Evolutionary conservation across 2,113 vertebrate genomes (phyloP).

Genomic region (Ailuropoda melanoleuca): DNA sequence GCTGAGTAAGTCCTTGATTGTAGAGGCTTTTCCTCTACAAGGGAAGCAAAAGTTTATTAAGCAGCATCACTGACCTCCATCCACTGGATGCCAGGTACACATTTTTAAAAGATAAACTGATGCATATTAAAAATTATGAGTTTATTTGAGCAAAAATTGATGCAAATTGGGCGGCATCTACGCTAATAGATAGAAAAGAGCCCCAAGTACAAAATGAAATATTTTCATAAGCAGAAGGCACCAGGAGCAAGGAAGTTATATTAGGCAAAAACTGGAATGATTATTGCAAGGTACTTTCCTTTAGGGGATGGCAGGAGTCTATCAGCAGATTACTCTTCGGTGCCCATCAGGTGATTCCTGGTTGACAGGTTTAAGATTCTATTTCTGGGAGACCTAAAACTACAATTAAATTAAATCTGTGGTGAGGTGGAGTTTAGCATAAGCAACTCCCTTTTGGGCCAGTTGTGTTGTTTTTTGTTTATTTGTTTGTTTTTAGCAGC

Average conservation of each 20-base stretch:
- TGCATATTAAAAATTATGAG: background rate
- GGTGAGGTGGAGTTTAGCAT: background rate
- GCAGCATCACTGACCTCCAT: background rate
- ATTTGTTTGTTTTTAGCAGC: background rate
- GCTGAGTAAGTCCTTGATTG: background rate
- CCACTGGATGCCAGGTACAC: background rate
- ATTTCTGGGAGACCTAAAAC: background rate
- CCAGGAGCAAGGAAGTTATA: too few species aligned
- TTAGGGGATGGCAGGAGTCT: background rate
- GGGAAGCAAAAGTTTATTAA: background rate
- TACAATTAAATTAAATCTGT: background rate
- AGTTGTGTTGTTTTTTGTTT: background rate
- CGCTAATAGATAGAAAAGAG: background rate
- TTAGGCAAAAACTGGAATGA: background rate
- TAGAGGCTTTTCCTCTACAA: background rate
- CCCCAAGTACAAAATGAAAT: background rate
- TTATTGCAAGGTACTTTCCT: background rate
- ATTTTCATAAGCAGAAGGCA: background rate
- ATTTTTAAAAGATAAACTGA: background rate
- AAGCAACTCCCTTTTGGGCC: background rate
- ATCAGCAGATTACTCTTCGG: background rate
- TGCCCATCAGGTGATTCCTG: background rate
- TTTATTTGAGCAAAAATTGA: background rate
- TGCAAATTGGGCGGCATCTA: background rate
- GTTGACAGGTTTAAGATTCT: background rate